Evolutionary conservation across 2,888 invertebrate genomes (phyloP), one percentile per base, ranked within the genome.

Genomic region (Tinea semifulvella): DNA sequence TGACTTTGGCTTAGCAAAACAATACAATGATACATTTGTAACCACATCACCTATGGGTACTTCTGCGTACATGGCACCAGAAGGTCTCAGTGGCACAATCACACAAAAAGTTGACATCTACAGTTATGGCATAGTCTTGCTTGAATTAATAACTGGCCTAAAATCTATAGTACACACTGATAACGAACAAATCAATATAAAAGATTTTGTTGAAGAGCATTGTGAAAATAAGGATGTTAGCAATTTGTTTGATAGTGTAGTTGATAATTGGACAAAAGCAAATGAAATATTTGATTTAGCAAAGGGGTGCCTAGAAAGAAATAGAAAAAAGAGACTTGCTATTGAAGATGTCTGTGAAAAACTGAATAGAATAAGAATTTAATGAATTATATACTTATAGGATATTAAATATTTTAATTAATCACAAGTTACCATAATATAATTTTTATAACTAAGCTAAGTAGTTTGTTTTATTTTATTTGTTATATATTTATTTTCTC

Each of bases 31-130:
- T 45, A 65, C 71, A 16, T 61, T 69, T 44, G 74, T 84, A 3
- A 80, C 82, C 3, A 77, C 82, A 10, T 81, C 77, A 7, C 79
- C 85, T 17, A 79, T 85, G 61, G 91, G 91, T 2, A 90, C 90
- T 8, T 79, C 81, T 3, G 88, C 88, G 0, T 92, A 92, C 63
- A 89, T 91, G 87, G 85, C 91, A n/a, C 88, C 87, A 1, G 91
- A 92, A 70, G 86, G 87, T 19, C 84, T 85, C 52, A 82, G 82
- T 26, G 88, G 87, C 6, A 88, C 86, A 47, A 77, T 89, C 39
- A 89, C 91, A n/a, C 84, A 87, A 14, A 89, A 90, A 71, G 82
- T 87, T 52, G 92, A 92, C 60, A 84, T 89, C 2, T 92, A 86
- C 62, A 90, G 91, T 59, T 91, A 85, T 74, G 92, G 92, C 1